Evolutionary conservation across 2,797 vertebrate species (phyloP).

Genomic region (Avahi laniger): DNA sequence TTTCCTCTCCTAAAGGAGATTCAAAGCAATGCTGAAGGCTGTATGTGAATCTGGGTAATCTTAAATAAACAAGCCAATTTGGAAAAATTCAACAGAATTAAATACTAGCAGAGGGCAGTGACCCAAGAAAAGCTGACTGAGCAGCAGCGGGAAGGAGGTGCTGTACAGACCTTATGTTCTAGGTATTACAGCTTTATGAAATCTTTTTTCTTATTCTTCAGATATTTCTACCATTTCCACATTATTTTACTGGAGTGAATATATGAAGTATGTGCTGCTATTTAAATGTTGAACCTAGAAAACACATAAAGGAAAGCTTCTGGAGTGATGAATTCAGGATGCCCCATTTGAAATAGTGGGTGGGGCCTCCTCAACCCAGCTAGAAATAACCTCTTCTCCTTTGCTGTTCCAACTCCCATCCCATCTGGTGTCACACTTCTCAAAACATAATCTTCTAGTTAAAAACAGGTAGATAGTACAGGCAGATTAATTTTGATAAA

Average conservation of each 20-base stretch:
- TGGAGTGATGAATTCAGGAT: background rate
- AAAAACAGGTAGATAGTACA: background rate
- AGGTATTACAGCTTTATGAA: background rate
- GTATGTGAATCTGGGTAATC: slow-evolving; percentile 30
- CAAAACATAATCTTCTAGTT: background rate
- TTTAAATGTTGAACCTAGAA: background rate
- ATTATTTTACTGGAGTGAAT: background rate
- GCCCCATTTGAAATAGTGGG: background rate
- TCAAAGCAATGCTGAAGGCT: slow-evolving; percentile 43
- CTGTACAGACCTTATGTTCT: background rate
- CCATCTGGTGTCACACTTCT: background rate
- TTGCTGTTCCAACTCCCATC: background rate
- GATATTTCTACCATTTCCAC: background rate
- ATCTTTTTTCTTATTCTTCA: background rate
- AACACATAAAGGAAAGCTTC: background rate
- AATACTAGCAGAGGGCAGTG: background rate
- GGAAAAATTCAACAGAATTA: slow-evolving; percentile 43
- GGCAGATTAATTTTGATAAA: background rate
- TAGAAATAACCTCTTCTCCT: background rate
- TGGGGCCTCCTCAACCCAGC: background rate
- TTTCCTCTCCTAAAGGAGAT: slow-evolving; percentile 73
- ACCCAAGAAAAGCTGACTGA: background rate
- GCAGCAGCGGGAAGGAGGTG: background rate
- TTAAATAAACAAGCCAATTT: slow-evolving; percentile 49
- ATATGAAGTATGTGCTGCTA: background rate